Base-by-base conservation (phyloP, 2,888 invertebrate genomes). In the Tipula confusa region DNA sequence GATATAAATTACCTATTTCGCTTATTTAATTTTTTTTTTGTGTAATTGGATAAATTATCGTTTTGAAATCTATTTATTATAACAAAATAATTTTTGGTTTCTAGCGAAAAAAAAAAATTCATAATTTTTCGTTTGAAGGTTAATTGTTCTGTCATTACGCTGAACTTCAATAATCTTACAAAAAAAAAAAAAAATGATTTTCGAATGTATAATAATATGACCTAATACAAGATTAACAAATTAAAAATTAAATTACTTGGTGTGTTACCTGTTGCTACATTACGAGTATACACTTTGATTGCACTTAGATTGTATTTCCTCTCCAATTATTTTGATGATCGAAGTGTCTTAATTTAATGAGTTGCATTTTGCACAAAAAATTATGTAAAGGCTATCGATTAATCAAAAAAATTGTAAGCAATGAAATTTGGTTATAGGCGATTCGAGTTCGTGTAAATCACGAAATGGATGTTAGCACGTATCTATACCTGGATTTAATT, bases 31-130 rank as follows among this genome's bases (percentile, higher is more conserved):
- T 43, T 4, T 38, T 38, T 38, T 64, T 64, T 64, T 24, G n/a
- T 64, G 64, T 64, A 64, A 64, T 64, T 64, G 64, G 64, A 64
- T 64, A 64, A 64, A 64, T 64, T 64, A 64, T 64, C 64, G 64
- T 64, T 64, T 24, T 64, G 64, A 24, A 24, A 64, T 64, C 64
- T 64, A 64, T 64, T 64, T 64, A 64, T 64, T 64, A 64, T 64
- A 64, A 5, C 7, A 9, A 64, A 64, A 64, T 64, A 64, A 24
- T 64, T n/a, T n/a, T 64, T 64, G 64, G 24, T 64, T 64, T 64
- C 24, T 24, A 64, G 24, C 11, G 36, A 15, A 9, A 64, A 64
- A 9, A 64, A 64, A 64, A 64, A 24, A 64, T 64, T 24, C 18
- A 64, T 64, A 64, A 64, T 64, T 3, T 64, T 64, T 64, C n/a